phyloP scores from a whole-genome alignment of 2,113 vertebrate genomes.

The Butastur rufipennis region DNA sequence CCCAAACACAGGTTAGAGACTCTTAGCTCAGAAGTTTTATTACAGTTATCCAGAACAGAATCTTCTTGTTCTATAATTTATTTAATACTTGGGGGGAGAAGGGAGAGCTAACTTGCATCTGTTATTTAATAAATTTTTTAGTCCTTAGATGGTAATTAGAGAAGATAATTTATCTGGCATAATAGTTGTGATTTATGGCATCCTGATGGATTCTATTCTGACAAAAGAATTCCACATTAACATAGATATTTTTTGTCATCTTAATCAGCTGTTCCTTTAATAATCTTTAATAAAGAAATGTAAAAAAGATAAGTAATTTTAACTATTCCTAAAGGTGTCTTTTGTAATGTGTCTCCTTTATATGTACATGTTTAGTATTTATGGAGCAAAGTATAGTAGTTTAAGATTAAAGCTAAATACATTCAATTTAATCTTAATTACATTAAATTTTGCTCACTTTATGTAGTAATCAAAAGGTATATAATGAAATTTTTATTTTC shows the following conservation, averaged over 20 bases:
- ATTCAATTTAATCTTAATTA: not conserved
- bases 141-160: not conserved
- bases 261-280: not conserved
- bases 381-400: not conserved
- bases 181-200: not conserved
- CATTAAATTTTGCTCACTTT: not conserved
- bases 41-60: not conserved
- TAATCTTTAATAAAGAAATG: not conserved
- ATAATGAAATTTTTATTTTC: not conserved
- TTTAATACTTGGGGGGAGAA: not conserved
- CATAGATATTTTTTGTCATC: not conserved
- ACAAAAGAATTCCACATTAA: not conserved
- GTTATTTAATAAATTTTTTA: not conserved
- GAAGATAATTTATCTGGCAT: not conserved
- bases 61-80: not conserved
- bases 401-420: not conserved
- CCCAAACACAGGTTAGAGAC: not conserved
- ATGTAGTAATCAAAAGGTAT: not conserved
- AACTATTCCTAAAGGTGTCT: not conserved
- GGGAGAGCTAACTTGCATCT: not conserved
- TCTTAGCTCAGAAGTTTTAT: not conserved
- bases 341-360: not conserved
- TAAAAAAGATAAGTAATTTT: not conserved
- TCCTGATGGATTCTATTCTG: not conserved
- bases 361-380: not conserved